A percentile compares a stretch with the other conserved stretches of the same genome.
Evolutionary conservation across 2,888 invertebrate genomes (phyloP).

Genomic region (Drosophila pseudotalamancana): DNA sequence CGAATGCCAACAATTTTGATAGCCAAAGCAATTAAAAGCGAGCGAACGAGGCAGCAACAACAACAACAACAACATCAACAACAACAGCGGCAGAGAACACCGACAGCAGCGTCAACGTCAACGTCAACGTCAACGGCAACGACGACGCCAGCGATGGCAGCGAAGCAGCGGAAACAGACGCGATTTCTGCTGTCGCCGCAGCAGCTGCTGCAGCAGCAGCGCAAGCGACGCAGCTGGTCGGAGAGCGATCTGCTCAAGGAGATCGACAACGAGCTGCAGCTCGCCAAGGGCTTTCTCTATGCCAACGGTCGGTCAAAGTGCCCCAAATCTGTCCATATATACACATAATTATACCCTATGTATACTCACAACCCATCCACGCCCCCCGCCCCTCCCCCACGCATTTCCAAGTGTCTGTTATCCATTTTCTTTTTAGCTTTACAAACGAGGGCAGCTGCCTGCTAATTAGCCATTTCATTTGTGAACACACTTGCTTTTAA

Average conservation of each 20-base stretch:
- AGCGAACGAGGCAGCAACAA: slow-evolving; percentile 27
- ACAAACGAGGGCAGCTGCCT: slow-evolving; percentile 46
- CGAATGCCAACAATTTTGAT: slow-evolving; percentile 65
- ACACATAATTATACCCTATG: neutral
- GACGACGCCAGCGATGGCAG: slow-evolving; percentile 40
- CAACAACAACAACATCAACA: slow-evolving; percentile 30
- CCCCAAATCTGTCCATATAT: slow-evolving; percentile 2
- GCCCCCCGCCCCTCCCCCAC: slow-evolving; percentile 34
- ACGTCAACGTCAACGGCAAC: slow-evolving; percentile 18
- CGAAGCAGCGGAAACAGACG: slow-evolving; percentile 79
- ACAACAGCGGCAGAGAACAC: slow-evolving; percentile 25
- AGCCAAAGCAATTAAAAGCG: slow-evolving; percentile 55
- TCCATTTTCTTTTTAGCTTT: slow-evolving; percentile 10
- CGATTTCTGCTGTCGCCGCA: slow-evolving; percentile 81
- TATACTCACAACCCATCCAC: neutral
- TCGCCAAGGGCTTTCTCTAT: slow-evolving; percentile 88
- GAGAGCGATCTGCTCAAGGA: slow-evolving; percentile 87
- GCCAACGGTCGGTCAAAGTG: slow-evolving; percentile 79
- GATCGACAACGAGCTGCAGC: slow-evolving; percentile 86
- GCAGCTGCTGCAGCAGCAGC: slow-evolving; percentile 78
- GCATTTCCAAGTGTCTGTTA: slow-evolving; percentile 39
- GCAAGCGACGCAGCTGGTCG: slow-evolving; percentile 84
- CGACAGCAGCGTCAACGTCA: slow-evolving; percentile 20
- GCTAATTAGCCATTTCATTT: slow-evolving; percentile 44
- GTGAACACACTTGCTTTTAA: slow-evolving; percentile 8